A percentile compares a stretch with the other conserved stretches of the same genome.
These are phyloP conservation scores for Myzus persicae DNA, from an alignment of 1,140 invertebrate genomes.

Conservation along the genomic window DNA sequence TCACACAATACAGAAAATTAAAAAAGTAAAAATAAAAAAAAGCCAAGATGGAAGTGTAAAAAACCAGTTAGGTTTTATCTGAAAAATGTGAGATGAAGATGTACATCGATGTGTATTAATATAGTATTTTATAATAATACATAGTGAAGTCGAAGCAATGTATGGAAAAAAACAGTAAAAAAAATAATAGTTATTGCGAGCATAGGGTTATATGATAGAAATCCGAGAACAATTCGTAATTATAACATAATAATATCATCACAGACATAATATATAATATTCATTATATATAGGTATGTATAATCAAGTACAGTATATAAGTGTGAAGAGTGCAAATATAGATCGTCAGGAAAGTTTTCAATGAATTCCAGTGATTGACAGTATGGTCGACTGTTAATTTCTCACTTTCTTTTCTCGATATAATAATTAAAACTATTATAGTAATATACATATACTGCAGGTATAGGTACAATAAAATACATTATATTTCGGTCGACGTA, in stretches of 20 bases:
- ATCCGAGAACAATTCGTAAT: background rate
- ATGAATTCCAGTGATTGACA: constrained; percentile 14
- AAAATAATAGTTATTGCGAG: background rate
- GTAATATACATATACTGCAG: background rate
- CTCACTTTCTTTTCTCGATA: constrained; percentile 5
- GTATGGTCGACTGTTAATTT: background rate
- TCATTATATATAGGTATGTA: background rate
- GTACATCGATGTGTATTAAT: background rate
- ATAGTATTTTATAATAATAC: background rate
- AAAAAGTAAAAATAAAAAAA: background rate
- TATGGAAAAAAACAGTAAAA: background rate
- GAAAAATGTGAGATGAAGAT: constrained; percentile 16
- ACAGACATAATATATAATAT: background rate
- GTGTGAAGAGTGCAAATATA: background rate
- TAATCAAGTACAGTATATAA: background rate
- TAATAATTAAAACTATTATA: constrained; percentile 19
- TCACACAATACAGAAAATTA: constrained; percentile 20
- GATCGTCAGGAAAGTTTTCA: constrained; percentile 1
- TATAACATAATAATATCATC: background rate
- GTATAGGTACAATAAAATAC: background rate
- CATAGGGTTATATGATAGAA: background rate
- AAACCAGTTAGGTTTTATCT: constrained; percentile 14
- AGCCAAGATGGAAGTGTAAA: constrained; percentile 6
- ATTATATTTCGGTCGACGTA: background rate
- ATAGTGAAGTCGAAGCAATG: background rate